These are phyloP conservation scores for Zoanthus solanderi DNA, from an alignment of 92 coral and sea anemone species.

Conservation along the genomic window DNA sequence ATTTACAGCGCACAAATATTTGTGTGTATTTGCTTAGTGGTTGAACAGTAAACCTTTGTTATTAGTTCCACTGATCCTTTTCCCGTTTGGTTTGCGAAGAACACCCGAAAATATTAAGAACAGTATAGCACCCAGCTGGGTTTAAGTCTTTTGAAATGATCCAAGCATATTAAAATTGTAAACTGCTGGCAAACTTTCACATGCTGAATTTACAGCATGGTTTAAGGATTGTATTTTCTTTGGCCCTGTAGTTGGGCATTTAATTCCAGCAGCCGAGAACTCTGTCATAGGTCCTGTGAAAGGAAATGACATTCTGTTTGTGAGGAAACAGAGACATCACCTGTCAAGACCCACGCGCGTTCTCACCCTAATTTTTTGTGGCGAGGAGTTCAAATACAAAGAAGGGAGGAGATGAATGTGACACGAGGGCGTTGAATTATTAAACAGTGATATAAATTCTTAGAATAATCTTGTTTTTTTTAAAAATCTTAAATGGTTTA, in stretches of 20 bases:
- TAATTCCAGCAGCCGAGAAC: constrained; percentile 13
- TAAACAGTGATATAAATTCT: not conserved
- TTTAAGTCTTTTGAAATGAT: not conserved
- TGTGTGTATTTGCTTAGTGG: constrained; percentile 43
- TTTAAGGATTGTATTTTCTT: constrained; percentile 24
- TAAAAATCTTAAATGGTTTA: not conserved
- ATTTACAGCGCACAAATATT: constrained; percentile 42
- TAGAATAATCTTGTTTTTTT: not conserved
- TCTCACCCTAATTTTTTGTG: not conserved
- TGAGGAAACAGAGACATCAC: constrained; percentile 40
- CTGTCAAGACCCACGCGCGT: constrained; percentile 47
- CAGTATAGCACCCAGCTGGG: not conserved
- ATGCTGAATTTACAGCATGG: constrained; percentile 1
- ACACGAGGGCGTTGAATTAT: not conserved
- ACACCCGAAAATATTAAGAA: not conserved
- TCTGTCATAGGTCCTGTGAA: constrained; percentile 13
- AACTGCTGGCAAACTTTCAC: not conserved
- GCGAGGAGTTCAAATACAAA: constrained; percentile 22
- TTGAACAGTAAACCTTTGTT: constrained; percentile 43
- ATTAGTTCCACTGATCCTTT: not conserved
- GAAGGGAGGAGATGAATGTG: constrained; percentile 8
- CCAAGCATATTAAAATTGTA: not conserved
- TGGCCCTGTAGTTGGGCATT: constrained; percentile 18
- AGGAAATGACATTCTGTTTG: constrained; percentile 41
- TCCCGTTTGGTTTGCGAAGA: constrained; percentile 40